Percentiles rank a stretch among this genome's conserved stretches.
Conservation (phyloP, 1,140 invertebrate species). For the Cydia splendana region DNA sequence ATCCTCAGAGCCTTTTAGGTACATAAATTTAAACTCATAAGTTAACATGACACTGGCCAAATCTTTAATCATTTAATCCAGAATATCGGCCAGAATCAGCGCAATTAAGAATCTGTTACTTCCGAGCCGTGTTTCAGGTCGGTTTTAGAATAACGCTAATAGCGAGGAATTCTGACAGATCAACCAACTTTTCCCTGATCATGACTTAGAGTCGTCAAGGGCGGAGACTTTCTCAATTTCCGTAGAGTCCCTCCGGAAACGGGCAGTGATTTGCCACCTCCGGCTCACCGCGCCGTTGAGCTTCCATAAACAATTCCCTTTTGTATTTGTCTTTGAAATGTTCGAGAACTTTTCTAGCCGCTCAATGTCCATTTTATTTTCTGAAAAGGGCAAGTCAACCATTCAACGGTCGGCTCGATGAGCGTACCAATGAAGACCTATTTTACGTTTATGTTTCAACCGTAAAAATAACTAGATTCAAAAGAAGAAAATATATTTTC, state of each 20-base stretch:
- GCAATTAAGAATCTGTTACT: not conserved
- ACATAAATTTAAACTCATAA: not conserved
- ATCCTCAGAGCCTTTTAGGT: not conserved
- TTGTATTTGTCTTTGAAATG: slow-evolving; percentile 37
- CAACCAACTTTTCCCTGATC: slow-evolving; percentile 43
- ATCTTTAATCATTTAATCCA: not conserved
- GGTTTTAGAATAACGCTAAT: slow-evolving; percentile 17
- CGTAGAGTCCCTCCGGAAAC: slow-evolving; percentile 46
- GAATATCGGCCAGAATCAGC: not conserved
- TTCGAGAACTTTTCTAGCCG: slow-evolving; percentile 29
- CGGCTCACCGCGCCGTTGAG: slow-evolving; percentile 41
- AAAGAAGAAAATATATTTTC: not conserved
- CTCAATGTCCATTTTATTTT: slow-evolving; percentile 29
- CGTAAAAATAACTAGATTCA: not conserved
- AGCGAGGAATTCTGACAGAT: slow-evolving; percentile 41
- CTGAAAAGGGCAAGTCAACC: slow-evolving; percentile 23
- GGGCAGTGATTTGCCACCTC: slow-evolving; percentile 52
- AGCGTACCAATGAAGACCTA: not conserved
- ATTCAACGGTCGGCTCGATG: slow-evolving; percentile 21
- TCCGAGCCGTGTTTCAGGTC: not conserved
- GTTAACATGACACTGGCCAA: not conserved
- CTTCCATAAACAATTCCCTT: slow-evolving; percentile 42
- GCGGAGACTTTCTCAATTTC: slow-evolving; percentile 55
- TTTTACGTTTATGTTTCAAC: slow-evolving; percentile 5
- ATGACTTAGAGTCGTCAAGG: slow-evolving; percentile 38